Base-by-base conservation (phyloP, 1,140 invertebrate genomes). In the Calliphora vicina region DNA sequence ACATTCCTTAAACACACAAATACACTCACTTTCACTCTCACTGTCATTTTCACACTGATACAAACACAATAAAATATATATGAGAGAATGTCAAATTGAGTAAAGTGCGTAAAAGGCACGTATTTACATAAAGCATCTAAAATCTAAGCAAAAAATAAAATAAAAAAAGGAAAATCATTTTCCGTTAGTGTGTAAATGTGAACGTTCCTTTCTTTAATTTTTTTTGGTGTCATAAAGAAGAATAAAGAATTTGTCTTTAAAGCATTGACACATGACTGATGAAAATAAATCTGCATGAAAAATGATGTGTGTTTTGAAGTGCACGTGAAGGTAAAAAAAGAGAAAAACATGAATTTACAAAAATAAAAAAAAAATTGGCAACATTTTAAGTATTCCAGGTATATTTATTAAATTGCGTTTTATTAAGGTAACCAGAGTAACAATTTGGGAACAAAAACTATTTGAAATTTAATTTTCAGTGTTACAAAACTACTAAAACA, bases 41-140 rank as follows among this genome's bases (percentile, higher is more conserved):
- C n/a, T n/a, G n/a, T n/a, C n/a, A n/a, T n/a, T n/a, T n/a, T n/a
- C n/a, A n/a, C n/a, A n/a, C n/a, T n/a, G n/a, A n/a, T n/a, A 35
- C 35, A 35, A 6, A 35, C 10, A 35, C 35, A 35, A 35, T 35
- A 35, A 35, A 35, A 35, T 35, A 6, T 35, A 35, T 35, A 6
- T 35, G 35, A 67, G 25, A 67, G 25, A 67, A 67, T 67, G 61
- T 67, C 61, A 67, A 67, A 67, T 25, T 67, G 61, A 67, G 61
- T 67, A n/a, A 67, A 67, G 61, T 67, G 61, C 61, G 61, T 67
- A 23, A 67, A 67, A 67, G n/a, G 61, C 61, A 67, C 61, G 45
- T 50, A 50, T 50, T 35, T 17, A 50, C 45, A 50, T 50, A 50
- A 50, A 50, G 45, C 17, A 50, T 50, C 35, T 10, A 10, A 35